phyloP scores from a whole-genome alignment of 2,888 invertebrate species.

The Dione vanillae region DNA sequence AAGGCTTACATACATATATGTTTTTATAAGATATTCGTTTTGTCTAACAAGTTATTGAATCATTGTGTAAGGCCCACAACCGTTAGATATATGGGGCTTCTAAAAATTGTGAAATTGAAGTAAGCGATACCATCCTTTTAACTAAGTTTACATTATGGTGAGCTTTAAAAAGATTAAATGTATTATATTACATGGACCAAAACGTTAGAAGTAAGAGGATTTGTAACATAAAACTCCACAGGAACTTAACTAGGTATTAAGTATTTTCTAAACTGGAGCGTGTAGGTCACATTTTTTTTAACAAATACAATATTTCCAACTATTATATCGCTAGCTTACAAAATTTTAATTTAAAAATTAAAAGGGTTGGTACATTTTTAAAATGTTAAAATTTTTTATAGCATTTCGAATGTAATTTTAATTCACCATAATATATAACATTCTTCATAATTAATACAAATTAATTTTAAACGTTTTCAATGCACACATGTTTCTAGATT shows the following conservation, averaged over 20 bases:
- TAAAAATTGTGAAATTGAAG: conserved; percentile 10
- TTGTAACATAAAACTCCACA: conserved; percentile 42
- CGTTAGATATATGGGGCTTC: background rate
- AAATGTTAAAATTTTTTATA: too few relatives aligned
- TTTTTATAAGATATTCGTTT: background rate
- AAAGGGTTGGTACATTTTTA: too few relatives aligned
- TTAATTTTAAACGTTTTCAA: too few relatives aligned
- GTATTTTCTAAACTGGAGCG: conserved; percentile 33
- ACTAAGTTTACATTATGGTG: conserved; percentile 32
- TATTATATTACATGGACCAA: conserved; percentile 37
- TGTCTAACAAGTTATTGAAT: background rate
- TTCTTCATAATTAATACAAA: too few relatives aligned
- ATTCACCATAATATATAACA: too few relatives aligned
- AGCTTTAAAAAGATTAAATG: conserved; percentile 41
- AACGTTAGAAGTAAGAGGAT: conserved; percentile 41
- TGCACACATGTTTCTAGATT: too few relatives aligned
- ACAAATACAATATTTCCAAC: background rate
- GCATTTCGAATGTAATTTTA: too few relatives aligned
- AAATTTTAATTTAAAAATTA: too few relatives aligned
- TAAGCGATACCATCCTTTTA: conserved; percentile 15
- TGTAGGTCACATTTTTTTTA: background rate
- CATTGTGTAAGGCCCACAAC: too few relatives aligned
- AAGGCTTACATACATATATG: too few relatives aligned
- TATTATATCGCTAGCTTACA: background rate
- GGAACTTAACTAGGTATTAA: conserved; percentile 41